These are phyloP conservation scores for Microchirus variegatus DNA, from an alignment of 2,797 vertebrate genomes.

Conservation along the genomic window DNA sequence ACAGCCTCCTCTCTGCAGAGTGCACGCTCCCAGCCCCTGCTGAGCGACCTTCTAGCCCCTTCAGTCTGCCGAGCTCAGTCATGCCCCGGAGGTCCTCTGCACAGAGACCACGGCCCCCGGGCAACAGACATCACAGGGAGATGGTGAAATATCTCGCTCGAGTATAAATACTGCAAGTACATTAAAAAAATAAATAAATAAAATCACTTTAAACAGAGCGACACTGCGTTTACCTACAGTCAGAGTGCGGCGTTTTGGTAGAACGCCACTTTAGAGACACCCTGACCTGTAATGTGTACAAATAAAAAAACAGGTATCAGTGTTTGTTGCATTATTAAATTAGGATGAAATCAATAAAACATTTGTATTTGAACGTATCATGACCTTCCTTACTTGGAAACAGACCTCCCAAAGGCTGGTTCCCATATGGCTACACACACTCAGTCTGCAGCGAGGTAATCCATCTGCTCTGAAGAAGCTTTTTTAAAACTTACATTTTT, in stretches of 20 bases:
- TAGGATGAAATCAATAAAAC: constrained; percentile 40
- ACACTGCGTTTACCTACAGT: background rate
- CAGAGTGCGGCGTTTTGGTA: background rate
- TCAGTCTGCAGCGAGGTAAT: constrained; percentile 31
- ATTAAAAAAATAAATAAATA: background rate
- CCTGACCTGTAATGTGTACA: too few relatives aligned
- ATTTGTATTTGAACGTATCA: constrained; percentile 18
- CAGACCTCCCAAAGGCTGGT: constrained; percentile 23
- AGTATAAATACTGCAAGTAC: background rate
- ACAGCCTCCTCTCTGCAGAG: constrained; percentile 49
- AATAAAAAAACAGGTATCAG: background rate
- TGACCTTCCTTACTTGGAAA: constrained; percentile 34
- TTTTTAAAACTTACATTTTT: constrained; percentile 2
- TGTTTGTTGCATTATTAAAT: constrained; percentile 12
- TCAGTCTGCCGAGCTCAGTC: constrained; percentile 25
- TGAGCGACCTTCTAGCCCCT: constrained; percentile 61
- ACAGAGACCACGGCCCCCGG: constrained; percentile 8
- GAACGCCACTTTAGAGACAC: background rate
- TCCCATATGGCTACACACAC: constrained; percentile 38
- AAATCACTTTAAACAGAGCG: background rate
- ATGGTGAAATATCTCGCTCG: background rate
- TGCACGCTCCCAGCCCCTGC: constrained; percentile 66
- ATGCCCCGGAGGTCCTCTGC: constrained; percentile 32
- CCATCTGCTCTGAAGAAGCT: constrained; percentile 14
- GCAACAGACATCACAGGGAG: constrained; percentile 20